A percentile compares a stretch with the other conserved stretches of the same genome.
Conservation (phyloP, 2,113 vertebrate genomes). For the Dasyprocta punctata region DNA sequence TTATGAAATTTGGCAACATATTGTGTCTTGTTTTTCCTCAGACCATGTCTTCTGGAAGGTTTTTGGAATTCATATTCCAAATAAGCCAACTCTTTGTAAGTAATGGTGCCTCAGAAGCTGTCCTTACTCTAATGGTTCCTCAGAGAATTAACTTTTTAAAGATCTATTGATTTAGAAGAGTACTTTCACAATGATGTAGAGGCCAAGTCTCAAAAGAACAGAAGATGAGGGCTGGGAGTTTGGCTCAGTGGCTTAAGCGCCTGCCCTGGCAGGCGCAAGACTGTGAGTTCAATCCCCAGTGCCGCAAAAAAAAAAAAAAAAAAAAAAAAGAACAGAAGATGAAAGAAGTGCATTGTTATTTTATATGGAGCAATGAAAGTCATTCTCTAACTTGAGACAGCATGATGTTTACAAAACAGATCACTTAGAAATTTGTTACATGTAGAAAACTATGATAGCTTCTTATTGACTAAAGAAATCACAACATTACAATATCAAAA, state of each 20-base stretch:
- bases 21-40: background rate
- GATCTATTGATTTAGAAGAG: background rate
- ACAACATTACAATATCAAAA: background rate
- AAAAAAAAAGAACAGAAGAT: background rate
- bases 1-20: background rate
- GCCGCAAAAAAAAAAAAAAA: too few relatives aligned
- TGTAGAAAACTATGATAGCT: background rate
- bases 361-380: background rate
- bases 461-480: background rate
- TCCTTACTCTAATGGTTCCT: background rate
- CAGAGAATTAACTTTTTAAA: constrained; percentile 45
- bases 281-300: too few relatives aligned
- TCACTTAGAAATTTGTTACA: background rate
- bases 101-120: background rate
- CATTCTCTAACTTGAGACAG: background rate
- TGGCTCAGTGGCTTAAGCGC: too few relatives aligned
- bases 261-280: too few relatives aligned
- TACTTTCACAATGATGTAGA: background rate
- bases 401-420: background rate
- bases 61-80: background rate
- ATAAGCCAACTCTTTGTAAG: background rate
- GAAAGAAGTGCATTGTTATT: background rate
- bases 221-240: too few relatives aligned
- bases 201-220: constrained; percentile 25
- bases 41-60: background rate